Percentiles rank a stretch among this genome's conserved stretches.
Evolutionary conservation across 2,113 vertebrate genomes (phyloP).

Genomic region (Axis porcinus): DNA sequence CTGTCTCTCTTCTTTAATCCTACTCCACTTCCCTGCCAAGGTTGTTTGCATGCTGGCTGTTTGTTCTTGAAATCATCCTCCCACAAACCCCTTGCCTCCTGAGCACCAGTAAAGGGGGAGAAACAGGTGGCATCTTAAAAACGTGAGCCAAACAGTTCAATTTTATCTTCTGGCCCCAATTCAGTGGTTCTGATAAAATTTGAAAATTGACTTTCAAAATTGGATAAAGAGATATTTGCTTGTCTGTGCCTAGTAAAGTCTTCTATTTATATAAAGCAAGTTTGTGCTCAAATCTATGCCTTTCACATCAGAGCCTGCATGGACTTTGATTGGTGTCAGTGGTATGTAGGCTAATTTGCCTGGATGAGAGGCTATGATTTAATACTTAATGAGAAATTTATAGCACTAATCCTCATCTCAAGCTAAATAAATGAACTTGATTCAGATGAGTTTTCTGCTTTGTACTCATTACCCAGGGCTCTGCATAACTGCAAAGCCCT

Average conservation of each 20-base stretch:
- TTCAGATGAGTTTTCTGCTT: not conserved
- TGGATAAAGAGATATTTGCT: not conserved
- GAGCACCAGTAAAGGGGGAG: not conserved
- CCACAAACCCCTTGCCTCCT: not conserved
- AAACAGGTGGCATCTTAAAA: not conserved
- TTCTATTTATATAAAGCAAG: not conserved
- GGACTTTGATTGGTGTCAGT: not conserved
- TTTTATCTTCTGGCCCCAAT: not conserved
- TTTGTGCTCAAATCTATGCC: not conserved
- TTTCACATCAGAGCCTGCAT: not conserved
- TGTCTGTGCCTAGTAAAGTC: not conserved
- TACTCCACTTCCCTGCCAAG: not conserved
- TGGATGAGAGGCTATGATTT: not conserved
- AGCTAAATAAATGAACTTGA: not conserved
- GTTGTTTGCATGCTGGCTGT: not conserved
- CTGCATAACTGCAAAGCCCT: not conserved
- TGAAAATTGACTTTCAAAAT: not conserved
- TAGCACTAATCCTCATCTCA: not conserved
- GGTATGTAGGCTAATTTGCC: not conserved
- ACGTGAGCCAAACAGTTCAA: not conserved
- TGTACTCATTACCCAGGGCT: not conserved
- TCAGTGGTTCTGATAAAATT: not conserved
- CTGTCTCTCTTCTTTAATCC: not conserved
- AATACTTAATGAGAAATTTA: constrained; percentile 40
- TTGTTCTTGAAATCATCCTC: not conserved